phyloP scores from a whole-genome alignment of 1,140 invertebrate species.

The Drosophila littoralis region DNA sequence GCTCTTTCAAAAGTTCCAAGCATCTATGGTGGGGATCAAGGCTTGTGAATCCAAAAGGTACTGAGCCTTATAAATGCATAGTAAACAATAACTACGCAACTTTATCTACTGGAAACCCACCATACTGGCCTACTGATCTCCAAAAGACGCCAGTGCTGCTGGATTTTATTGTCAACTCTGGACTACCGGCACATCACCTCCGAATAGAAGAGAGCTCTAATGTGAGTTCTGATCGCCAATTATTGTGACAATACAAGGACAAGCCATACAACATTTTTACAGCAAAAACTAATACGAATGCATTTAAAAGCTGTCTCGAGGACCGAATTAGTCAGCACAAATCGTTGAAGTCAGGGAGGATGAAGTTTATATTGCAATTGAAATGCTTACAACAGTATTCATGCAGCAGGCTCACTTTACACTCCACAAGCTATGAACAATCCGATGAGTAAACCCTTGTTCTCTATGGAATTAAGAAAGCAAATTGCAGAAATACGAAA shows the following conservation, averaged over 20 bases:
- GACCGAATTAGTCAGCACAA: background rate
- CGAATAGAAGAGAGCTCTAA: slow-evolving; percentile 12
- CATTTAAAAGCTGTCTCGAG: slow-evolving; percentile 12
- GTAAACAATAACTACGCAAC: slow-evolving; percentile 43
- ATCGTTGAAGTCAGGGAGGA: slow-evolving; percentile 9
- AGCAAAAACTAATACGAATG: background rate
- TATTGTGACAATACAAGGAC: slow-evolving; percentile 17
- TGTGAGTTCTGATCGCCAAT: slow-evolving; percentile 34
- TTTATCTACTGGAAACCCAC: slow-evolving; percentile 76
- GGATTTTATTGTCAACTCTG: slow-evolving; percentile 75
- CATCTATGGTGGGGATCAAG: slow-evolving; percentile 77
- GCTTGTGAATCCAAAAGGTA: slow-evolving; percentile 61
- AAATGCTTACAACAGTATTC: no score
- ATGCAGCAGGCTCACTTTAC: no score
- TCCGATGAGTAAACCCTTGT: background rate
- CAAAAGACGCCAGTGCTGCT: slow-evolving; percentile 77
- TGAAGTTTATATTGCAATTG: slow-evolving; percentile 1
- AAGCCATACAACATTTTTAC: slow-evolving; percentile 8
- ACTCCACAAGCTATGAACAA: no score
- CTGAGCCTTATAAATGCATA: slow-evolving; percentile 64
- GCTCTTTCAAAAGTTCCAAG: slow-evolving; percentile 56
- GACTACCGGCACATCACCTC: slow-evolving; percentile 30
- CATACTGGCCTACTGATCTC: slow-evolving; percentile 79
- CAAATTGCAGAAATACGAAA: slow-evolving; percentile 18
- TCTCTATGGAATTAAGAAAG: slow-evolving; percentile 44